Conservation (phyloP, 2,113 vertebrate genomes). For the Oreocharis arfaki region DNA sequence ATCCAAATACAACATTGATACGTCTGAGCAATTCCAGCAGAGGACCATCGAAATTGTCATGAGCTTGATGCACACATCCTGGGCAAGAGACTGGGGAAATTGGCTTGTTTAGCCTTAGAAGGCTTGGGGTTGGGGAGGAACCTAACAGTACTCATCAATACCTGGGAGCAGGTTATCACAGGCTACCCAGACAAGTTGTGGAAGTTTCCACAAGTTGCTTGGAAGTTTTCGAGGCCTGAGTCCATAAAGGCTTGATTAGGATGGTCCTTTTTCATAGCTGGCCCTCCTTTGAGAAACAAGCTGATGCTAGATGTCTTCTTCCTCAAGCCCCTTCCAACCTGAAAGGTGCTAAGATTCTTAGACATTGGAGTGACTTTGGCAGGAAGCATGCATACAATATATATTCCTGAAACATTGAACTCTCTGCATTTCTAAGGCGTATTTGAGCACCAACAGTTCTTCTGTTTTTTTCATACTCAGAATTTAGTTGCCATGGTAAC, state of each 20-base stretch:
- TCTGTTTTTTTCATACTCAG: neutral
- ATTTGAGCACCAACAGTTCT: neutral
- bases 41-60: neutral
- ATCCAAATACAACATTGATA: neutral
- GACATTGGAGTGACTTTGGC: neutral
- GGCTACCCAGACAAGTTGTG: neutral
- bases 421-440: slow-evolving; percentile 21
- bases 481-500: slow-evolving; percentile 63
- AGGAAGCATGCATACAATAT: slow-evolving; percentile 9
- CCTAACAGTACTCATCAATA: neutral
- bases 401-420: neutral
- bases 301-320: neutral
- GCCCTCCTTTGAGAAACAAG: neutral
- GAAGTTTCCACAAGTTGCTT: neutral
- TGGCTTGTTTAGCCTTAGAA: neutral
- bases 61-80: neutral
- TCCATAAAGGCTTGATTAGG: neutral
- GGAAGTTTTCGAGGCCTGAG: neutral
- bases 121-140: neutral
- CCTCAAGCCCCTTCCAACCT: neutral
- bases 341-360: neutral
- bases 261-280: neutral
- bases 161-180: neutral
- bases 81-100: neutral
- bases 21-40: neutral